These are phyloP conservation scores for Heliothis peltigera DNA, from an alignment of 2,888 invertebrate genomes.

Conservation along the genomic window DNA sequence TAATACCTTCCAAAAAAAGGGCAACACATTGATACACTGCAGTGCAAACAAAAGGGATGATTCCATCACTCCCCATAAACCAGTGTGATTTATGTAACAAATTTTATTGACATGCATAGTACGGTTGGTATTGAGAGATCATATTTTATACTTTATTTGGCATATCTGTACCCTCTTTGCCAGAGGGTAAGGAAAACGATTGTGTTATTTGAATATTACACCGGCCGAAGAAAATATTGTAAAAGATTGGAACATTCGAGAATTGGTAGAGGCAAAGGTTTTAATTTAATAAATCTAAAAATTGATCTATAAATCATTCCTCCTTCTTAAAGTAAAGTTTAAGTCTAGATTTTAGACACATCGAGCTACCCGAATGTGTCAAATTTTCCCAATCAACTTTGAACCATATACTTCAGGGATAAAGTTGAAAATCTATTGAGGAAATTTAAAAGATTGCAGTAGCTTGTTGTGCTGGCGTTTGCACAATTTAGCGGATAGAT, in stretches of 20 bases:
- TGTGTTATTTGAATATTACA: conserved; percentile 53
- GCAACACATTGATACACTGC: conserved; percentile 54
- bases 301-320: too few relatives aligned
- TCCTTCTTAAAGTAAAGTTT: too few relatives aligned
- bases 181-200: conserved; percentile 42
- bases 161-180: conserved; percentile 51
- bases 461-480: too few relatives aligned
- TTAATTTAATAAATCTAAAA: too few relatives aligned
- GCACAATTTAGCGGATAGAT: too few relatives aligned
- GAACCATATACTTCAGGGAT: too few relatives aligned
- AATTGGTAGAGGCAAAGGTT: too few relatives aligned
- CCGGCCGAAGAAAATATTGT: conserved; percentile 32
- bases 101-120: conserved; percentile 68
- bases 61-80: conserved; percentile 65
- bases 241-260: background rate
- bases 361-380: too few relatives aligned
- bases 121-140: conserved; percentile 66
- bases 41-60: conserved; percentile 59
- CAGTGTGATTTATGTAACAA: conserved; percentile 67
- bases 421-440: too few relatives aligned
- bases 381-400: too few relatives aligned
- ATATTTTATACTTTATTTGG: conserved; percentile 73
- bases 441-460: too few relatives aligned
- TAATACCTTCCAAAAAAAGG: conserved; percentile 2
- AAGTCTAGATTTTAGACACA: too few relatives aligned